Evolutionary conservation across 2,113 vertebrate species (phyloP), one percentile per base, ranked within the genome.

Genomic region (Plotosus lineatus): DNA sequence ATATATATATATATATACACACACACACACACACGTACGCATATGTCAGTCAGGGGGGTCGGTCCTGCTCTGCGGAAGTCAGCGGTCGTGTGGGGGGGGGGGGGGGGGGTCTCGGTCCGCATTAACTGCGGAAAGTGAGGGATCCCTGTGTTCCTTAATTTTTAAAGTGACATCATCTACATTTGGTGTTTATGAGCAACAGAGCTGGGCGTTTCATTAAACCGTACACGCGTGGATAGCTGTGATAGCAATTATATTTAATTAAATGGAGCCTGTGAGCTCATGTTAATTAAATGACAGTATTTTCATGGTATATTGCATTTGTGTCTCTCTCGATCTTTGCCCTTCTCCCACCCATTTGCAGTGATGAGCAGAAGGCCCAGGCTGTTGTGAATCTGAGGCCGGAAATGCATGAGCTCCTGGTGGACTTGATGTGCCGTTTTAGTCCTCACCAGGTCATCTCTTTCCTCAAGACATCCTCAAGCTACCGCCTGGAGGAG

Each of bases 401-500:
- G 1, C 92, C 93, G 2, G 86, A 88, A 46, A 74, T 98, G 75
- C 94, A 95, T 12, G 96, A 98, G 87, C 94, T 92, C 48, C 94
- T 95, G 84, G 87, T 98, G 9, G 94, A 95, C 42, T 86, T 98
- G 36, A 82, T 97, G 58, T 97, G 97, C 84, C 95, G 92, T 63
- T 96, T 95, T 81, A 93, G 79, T 63, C 95, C 96, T 26, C 79
- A 89, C 21, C 85, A 95, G 44, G 95, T 97, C 75, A 90, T 91
- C 82, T 88, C 89, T 77, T 97, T 94, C 0, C 93, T 99, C 23
- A 91, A 90, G 81, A 93, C 92, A 31, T 95, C 98, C 42, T 95
- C 97, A 81, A 91, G 89, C 86, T 99, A 96, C 90, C 93, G 95
- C 21, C 90, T 99, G 72, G 95, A 99, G 84, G 96, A 98, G 86